A percentile compares a stretch with the other conserved stretches of the same genome.
phyloP scores from a whole-genome alignment of 2,797 vertebrate genomes.

The Sebastolobus alascanus region DNA sequence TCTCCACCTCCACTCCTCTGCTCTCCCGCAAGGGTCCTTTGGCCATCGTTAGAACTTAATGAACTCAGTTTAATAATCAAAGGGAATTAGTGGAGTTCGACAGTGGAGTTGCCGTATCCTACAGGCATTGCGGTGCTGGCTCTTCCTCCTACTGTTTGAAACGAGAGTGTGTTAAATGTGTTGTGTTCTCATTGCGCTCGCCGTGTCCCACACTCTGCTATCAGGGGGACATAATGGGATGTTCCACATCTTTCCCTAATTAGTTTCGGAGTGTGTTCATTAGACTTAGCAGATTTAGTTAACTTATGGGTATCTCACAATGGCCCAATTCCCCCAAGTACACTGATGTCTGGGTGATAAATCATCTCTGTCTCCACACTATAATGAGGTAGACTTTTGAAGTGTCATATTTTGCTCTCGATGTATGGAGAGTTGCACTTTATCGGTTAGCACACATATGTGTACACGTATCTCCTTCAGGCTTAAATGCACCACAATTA shows the following conservation, averaged over 20 bases:
- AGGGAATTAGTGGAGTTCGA: slow-evolving; percentile 60
- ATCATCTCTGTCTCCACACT: slow-evolving; percentile 66
- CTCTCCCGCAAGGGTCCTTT: slow-evolving; percentile 55
- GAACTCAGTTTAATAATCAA: slow-evolving; percentile 73
- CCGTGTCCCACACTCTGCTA: slow-evolving; percentile 35
- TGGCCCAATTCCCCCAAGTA: slow-evolving; percentile 59
- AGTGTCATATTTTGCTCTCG: slow-evolving; percentile 59
- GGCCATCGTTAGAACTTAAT: slow-evolving; percentile 79
- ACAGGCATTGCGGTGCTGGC: slow-evolving; percentile 25
- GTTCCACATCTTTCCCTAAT: slow-evolving; percentile 76
- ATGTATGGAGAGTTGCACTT: slow-evolving; percentile 32
- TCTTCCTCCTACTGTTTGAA: slow-evolving; percentile 45
- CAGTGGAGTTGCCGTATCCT: slow-evolving; percentile 50
- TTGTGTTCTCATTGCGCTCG: slow-evolving; percentile 50
- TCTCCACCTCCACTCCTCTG: slow-evolving; percentile 16
- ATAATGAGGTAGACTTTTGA: slow-evolving; percentile 63
- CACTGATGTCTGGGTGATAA: slow-evolving; percentile 70
- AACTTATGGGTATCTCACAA: slow-evolving; percentile 69
- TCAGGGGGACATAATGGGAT: slow-evolving; percentile 61
- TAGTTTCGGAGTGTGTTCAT: slow-evolving; percentile 78
- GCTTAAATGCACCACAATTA: slow-evolving; percentile 37
- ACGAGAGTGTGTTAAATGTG: slow-evolving; percentile 46
- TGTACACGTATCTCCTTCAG: slow-evolving; percentile 15
- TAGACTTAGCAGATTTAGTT: slow-evolving; percentile 74
- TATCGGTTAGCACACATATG: slow-evolving; percentile 25